Evolutionary conservation across 1,140 invertebrate genomes (phyloP).

Genomic region (Melipona quadrifasciata): DNA sequence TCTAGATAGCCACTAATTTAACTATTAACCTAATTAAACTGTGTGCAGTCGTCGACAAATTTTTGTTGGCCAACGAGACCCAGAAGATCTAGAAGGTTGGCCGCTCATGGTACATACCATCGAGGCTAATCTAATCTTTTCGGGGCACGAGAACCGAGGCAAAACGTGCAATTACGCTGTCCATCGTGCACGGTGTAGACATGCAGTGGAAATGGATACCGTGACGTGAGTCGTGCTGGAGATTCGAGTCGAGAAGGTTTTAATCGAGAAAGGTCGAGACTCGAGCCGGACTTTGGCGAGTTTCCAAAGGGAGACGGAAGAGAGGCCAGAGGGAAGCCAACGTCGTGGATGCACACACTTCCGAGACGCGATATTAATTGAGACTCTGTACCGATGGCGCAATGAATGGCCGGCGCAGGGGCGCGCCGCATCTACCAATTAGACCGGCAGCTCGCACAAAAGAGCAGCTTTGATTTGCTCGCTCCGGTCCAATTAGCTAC

Average conservation of each 20-base stretch:
- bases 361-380: slow-evolving; percentile 32
- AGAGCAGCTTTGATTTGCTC: slow-evolving; percentile 24
- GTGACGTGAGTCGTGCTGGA: too few species aligned
- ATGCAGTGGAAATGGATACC: too few species aligned
- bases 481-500: slow-evolving; percentile 30
- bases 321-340: neutral
- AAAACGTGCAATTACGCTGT: neutral
- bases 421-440: slow-evolving; percentile 20
- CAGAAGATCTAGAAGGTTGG: too few species aligned
- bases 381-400: slow-evolving; percentile 1
- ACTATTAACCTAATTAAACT: too few species aligned
- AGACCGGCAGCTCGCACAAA: neutral
- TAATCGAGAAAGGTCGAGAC: neutral
- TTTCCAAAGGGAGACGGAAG: neutral
- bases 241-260: neutral
- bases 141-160: neutral
- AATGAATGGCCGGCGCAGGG: slow-evolving; percentile 13
- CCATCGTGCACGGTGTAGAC: neutral
- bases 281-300: neutral
- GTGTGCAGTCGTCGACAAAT: too few species aligned
- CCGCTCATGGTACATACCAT: too few species aligned
- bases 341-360: neutral
- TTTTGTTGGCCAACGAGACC: too few species aligned
- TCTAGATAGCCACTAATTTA: too few species aligned
- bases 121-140: neutral